Evolutionary conservation across 2,888 invertebrate genomes (phyloP), one percentile per base, ranked within the genome.

Genomic region (Oxyteleia sp.): DNA sequence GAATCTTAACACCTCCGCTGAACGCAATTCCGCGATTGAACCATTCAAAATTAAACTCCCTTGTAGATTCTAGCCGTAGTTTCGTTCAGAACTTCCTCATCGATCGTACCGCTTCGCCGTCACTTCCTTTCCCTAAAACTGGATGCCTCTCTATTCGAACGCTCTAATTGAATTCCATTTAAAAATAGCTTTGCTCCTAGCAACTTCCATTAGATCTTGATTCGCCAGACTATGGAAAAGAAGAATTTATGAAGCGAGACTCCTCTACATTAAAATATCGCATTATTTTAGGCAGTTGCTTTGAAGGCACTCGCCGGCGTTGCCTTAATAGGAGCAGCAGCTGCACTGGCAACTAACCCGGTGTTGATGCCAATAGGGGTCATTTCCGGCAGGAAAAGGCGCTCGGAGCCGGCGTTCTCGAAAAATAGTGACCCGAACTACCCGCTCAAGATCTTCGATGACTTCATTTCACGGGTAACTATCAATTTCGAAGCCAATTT

Each of bases 301-400:
- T 93, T 96, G 29, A 94, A 95, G 87, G 97, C 97, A 0, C 93
- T 97, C 84, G 97, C 97, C 41, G 97, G 97, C 18, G 95, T 97
- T 49, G 97, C 97, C 0, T 85, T 94, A 55, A 94, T 97, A n/a
- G 97, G 97, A 38, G 97, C 97, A 29, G 97, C 97, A 0, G 97
- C 97, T 18, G 96, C 97, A 13, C 94, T 97, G 75, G 96, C 96
- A 66, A 95, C 95, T 86, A 97, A 97, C 93, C 97, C 97, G 3
- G 94, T 97, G 63, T 94, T 97, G 11, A 93, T 97, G 38, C 97
- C 97, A 92, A 94, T 97, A 47, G 97, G 97, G 23, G 96, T 96
- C 0, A 94, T 97, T 7, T 95, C 96, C 13, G 96, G 96, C 13
- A 93, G 94, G 84, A 94, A 93, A 86, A 94, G 95, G 89, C 94